Conservation (phyloP, 2,113 vertebrate genomes). For the Pteronura brasiliensis region DNA sequence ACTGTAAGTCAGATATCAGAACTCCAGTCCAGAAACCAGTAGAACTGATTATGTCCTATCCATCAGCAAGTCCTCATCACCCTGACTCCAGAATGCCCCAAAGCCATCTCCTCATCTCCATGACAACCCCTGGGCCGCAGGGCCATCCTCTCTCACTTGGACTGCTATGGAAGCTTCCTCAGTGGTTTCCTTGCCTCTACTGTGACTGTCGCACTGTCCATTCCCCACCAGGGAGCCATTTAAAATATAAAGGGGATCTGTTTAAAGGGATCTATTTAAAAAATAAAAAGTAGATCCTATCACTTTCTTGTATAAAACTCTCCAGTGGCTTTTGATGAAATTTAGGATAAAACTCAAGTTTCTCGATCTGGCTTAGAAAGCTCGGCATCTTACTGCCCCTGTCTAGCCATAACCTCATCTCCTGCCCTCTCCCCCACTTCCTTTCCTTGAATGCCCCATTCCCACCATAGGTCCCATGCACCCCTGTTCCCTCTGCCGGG, state of each 20-base stretch:
- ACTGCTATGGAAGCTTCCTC: neutral
- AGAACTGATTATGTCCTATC: neutral
- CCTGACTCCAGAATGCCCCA: neutral
- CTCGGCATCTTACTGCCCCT: neutral
- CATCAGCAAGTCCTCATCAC: neutral
- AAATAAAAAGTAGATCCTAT: neutral
- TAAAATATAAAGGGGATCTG: neutral
- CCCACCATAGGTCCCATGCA: rapidly evolving
- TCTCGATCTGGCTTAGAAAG: neutral
- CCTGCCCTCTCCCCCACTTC: neutral
- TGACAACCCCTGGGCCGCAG: neutral
- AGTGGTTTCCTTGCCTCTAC: neutral
- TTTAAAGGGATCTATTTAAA: neutral
- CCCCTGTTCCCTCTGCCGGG: neutral
- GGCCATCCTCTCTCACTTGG: neutral
- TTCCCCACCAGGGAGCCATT: neutral
- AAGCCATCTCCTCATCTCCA: neutral
- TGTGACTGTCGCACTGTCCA: neutral
- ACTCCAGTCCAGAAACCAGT: neutral
- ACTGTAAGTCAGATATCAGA: neutral
- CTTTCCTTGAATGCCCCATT: neutral
- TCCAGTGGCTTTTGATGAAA: neutral
- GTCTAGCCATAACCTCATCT: neutral
- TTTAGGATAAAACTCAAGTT: neutral
- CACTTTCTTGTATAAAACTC: neutral